Evolutionary conservation across 64 coral and sea anemone species (phyloP), one percentile per base, ranked within the genome.

Genomic region (Acropora yongei): DNA sequence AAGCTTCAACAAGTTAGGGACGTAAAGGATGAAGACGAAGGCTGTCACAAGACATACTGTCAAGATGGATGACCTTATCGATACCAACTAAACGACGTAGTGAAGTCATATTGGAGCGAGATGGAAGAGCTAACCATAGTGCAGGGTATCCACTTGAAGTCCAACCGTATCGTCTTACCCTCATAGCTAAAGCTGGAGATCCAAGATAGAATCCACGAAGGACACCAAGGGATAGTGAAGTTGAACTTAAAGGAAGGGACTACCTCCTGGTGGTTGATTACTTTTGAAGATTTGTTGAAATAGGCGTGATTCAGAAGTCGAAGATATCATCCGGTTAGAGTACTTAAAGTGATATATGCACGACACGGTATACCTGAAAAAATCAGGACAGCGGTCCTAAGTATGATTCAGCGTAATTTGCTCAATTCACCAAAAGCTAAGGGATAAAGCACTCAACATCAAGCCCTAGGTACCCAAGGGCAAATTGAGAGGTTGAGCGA

Each of bases 281-380:
- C 14, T 92, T 74, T n/a, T 92, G 49, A 75, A 57, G 80, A 10
- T 92, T 86, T 18, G 14, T 51, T 3, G 83, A 93, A 50, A 46
- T 93, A 2, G 91, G 82, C 0, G 60, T 47, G 1, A 6, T 93
- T 2, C 44, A 85, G 1, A 87, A 79, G 65, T 78, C 88, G 2
- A 80, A 53, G 1, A 57, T 14, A 16, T 5, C 57, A n/a, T 12
- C 10, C 2, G 87, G 89, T 76, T 0, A 47, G 2, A 68, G 20
- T 2, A 1, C 61, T 83, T 39, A 94, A 94, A 19, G 67, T 49
- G 13, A 19, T 57, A 14, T 94, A 83, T 63, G 78, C 92, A 41
- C 80, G 77, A 71, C 86, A 88, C 61, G 92, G 78, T 18, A 93
- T 93, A n/a, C 92, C 77, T 3, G 86, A 93, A 16, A 11, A 76